These are phyloP conservation scores for Platanista minor DNA, from an alignment of 2,113 vertebrate genomes.

Conservation along the genomic window DNA sequence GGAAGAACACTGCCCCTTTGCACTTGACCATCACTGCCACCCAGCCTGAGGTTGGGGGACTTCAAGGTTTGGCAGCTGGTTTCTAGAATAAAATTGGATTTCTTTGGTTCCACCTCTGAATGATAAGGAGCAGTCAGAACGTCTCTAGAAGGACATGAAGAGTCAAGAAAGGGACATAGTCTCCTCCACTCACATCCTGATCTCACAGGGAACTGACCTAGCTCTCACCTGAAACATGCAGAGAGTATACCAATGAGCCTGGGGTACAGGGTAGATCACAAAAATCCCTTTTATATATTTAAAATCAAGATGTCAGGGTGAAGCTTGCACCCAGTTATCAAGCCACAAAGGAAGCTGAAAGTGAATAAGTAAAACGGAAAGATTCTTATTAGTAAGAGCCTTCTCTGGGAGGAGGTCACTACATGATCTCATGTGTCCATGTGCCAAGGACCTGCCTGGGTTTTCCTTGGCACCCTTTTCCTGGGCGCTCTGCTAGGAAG, in stretches of 20 bases:
- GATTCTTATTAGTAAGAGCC: neutral
- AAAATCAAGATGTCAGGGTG: neutral
- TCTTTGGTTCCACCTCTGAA: neutral
- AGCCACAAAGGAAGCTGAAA: neutral
- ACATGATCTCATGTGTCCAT: neutral
- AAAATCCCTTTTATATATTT: neutral
- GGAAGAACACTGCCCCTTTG: neutral
- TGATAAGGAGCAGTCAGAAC: neutral
- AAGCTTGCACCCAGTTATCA: neutral
- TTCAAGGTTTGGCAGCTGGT: neutral
- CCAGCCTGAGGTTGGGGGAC: neutral
- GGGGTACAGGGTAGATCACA: neutral
- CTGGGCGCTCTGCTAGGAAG: neutral
- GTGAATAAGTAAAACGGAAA: neutral
- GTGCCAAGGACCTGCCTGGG: neutral
- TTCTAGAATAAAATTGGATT: neutral
- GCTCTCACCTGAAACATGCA: neutral
- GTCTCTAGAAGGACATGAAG: neutral
- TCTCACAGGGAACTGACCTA: neutral
- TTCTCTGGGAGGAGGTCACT: neutral
- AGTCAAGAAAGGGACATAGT: neutral
- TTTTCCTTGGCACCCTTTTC: neutral
- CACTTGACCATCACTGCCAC: accelerated
- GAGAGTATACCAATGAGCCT: neutral
- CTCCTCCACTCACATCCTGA: neutral